A percentile compares a stretch with the other conserved stretches of the same genome.
Conservation (phyloP, 2,888 invertebrate species). For the Dynastes tityus region DNA sequence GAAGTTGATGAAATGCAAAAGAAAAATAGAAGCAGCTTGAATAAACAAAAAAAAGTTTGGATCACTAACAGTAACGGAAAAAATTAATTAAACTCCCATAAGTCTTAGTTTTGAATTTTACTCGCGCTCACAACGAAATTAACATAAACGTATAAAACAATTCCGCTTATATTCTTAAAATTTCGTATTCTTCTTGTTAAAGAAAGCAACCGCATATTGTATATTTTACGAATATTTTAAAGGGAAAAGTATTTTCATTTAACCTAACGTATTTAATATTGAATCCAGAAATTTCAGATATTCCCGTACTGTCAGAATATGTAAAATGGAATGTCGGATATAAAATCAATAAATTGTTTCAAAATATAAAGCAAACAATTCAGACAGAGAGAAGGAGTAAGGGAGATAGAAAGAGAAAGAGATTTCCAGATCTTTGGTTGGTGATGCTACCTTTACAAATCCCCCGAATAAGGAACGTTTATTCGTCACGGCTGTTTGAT, state of each 20-base stretch:
- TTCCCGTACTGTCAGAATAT: conserved; percentile 17
- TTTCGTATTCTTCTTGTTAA: no score
- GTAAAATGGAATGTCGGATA: conserved; percentile 26
- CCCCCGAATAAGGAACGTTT: neutral
- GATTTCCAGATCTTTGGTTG: neutral
- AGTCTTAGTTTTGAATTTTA: no score
- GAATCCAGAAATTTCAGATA: conserved; percentile 31
- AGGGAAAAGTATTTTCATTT: conserved; percentile 9
- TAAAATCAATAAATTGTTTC: conserved; percentile 35
- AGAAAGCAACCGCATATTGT: neutral
- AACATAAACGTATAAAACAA: no score
- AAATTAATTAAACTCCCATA: no score
- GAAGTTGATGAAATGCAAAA: no score
- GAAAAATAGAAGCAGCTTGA: no score
- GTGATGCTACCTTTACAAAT: conserved; percentile 5
- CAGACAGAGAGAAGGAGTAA: neutral
- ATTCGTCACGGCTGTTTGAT: conserved; percentile 8
- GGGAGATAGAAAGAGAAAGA: neutral
- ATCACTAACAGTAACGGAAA: no score
- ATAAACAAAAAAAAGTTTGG: no score
- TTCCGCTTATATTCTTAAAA: no score
- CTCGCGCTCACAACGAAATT: no score
- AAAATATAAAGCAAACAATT: conserved; percentile 36
- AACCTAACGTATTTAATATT: conserved; percentile 11
- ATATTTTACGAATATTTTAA: conserved; percentile 14